Evolutionary conservation across 2,888 invertebrate species (phyloP).

Genomic region (Orchestes rusci): DNA sequence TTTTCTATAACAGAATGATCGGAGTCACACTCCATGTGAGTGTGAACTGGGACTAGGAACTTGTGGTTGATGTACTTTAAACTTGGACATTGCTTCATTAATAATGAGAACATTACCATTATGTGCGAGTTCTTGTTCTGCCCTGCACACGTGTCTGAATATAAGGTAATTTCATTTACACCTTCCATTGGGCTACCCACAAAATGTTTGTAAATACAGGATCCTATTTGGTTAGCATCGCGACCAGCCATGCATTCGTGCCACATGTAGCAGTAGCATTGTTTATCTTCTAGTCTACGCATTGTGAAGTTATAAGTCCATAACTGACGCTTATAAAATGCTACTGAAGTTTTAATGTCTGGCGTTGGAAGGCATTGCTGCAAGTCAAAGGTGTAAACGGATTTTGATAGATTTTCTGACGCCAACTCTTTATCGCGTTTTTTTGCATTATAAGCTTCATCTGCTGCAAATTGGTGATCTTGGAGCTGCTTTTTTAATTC

Average conservation of each 20-base stretch:
- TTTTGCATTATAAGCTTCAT: background rate
- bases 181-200: background rate
- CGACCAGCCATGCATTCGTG: too few species aligned
- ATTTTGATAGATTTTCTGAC: background rate
- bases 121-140: constrained; percentile 1
- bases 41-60: too few species aligned
- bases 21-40: too few species aligned
- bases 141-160: constrained; percentile 3
- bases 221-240: too few species aligned
- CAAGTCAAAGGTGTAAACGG: background rate
- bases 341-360: constrained; percentile 1
- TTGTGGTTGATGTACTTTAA: too few species aligned
- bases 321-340: constrained; percentile 4
- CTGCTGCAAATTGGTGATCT: constrained; percentile 1
- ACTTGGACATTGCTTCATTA: too few species aligned
- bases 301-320: constrained; percentile 4
- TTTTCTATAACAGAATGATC: too few species aligned
- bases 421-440: background rate
- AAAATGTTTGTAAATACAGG: constrained; percentile 2
- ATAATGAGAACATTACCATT: too few species aligned
- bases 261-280: too few species aligned
- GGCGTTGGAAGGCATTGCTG: too few species aligned
- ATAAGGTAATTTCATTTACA: background rate
- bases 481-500: too few species aligned
- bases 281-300: background rate